Conservation (phyloP, 2,888 invertebrate species). For the Drosophila lutescens region DNA sequence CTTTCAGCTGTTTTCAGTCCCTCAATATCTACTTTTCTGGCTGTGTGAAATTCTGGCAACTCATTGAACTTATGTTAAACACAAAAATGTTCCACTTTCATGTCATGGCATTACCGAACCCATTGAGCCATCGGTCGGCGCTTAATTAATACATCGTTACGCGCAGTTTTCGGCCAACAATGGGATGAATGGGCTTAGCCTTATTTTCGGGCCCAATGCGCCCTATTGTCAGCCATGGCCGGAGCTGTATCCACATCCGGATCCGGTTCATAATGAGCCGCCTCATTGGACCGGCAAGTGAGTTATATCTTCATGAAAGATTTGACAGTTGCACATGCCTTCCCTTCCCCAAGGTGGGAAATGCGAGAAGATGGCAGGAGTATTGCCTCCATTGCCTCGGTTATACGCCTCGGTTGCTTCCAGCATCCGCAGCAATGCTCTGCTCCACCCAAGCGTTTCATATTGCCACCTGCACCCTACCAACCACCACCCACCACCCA, state of each 20-base stretch:
- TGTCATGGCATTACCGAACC: conserved; percentile 27
- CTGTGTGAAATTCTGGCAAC: conserved; percentile 12
- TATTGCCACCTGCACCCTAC: conserved; percentile 39
- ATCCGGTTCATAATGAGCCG: conserved; percentile 56
- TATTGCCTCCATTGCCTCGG: conserved; percentile 17
- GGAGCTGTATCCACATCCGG: conserved; percentile 7
- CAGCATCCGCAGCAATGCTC: conserved; percentile 18
- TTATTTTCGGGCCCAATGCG: neutral
- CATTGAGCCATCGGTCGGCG: conserved; percentile 44
- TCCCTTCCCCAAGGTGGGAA: neutral
- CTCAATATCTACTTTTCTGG: neutral
- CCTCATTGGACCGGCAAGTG: conserved; percentile 59
- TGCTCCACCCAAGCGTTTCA: conserved; percentile 58
- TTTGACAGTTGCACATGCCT: conserved; percentile 17
- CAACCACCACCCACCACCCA: conserved; percentile 16
- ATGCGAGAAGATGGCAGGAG: neutral
- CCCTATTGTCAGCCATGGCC: neutral
- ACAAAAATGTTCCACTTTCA: conserved; percentile 15
- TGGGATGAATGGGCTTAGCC: neutral
- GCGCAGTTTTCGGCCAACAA: conserved; percentile 52
- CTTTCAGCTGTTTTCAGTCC: neutral
- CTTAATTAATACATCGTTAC: conserved; percentile 74
- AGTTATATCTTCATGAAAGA: conserved; percentile 61
- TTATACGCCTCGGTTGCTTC: conserved; percentile 27
- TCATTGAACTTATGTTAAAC: conserved; percentile 32